Base-by-base conservation (phyloP, 2,797 vertebrate genomes). In the Diceros bicornis region DNA sequence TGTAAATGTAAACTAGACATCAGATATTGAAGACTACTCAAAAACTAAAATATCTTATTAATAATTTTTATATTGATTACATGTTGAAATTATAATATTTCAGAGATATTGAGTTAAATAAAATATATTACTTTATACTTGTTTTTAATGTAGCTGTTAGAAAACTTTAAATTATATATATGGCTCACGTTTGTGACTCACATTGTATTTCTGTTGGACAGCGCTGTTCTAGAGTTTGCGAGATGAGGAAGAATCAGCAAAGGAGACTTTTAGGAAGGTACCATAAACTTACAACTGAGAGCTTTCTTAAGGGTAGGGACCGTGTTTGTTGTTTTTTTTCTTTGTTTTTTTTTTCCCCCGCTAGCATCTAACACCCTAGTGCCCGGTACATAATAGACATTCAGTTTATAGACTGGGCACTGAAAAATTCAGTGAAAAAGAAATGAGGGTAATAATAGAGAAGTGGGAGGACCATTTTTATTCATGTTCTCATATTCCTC, bases 221-320 rank as follows among this genome's bases (percentile, higher is more conserved):
- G 25, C 6, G 3, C 59, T 95, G 52, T 91, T 88, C 32, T 91
- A 75, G 83, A 87, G 13, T 91, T 91, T 89, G 23, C 6, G 44
- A 68, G 59, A 89, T 84, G 78, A 96, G 90, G 71, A 91, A 64
- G 66, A 94, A 92, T 96, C 89, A 81, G 81, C 68, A 82, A 64
- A 75, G 91, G 66, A 89, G 13, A 92, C 78, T 87, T 93, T 75
- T 92, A 96, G 96, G 83, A 95, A 84, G 66, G 37, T 69, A 74
- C 71, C 75, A 47, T 95, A n/a, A 72, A 93, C 50, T 74, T 88
- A 93, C 8, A 77, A 32, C 92, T 86, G 68, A 91, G 91, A 68
- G 21, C 59, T 83, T 93, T 96, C 68, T 29, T 44, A 50, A 87
- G 69, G 68, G 62, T 77, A 92, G 68, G 69, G 55, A 61, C 11